Base-by-base conservation (phyloP, 2,113 vertebrate species). In the Mystacornis crossleyi region DNA sequence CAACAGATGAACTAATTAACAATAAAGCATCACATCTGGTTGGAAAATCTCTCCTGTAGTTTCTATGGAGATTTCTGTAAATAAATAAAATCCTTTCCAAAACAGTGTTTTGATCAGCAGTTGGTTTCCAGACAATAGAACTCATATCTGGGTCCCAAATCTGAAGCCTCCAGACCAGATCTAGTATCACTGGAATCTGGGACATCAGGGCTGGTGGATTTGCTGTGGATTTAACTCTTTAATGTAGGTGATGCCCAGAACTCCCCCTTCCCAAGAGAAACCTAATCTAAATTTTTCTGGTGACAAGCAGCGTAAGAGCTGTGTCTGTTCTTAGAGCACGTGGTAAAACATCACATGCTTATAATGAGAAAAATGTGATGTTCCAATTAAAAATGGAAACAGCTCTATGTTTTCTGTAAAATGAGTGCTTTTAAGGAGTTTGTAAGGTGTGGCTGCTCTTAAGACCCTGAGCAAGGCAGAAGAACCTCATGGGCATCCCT, bases 21-120 rank as follows among this genome's bases (percentile, higher is more conserved):
- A 89, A 45, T 71, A 80, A 95, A 84, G 23, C 47, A 36, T 86
- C 69, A 23, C 89, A 92, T 93, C 86, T 96, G 94, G 51, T 60
- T 31, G 36, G 86, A 91, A 73, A 89, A 81, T 66, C 47, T 87
- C 43, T 81, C 61, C 53, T 69, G 40, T 28, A 23, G 83, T 97
- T 97, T 92, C 95, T 92, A 84, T 74, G 77, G 93, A 92, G 91
- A 94, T 47, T 66, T 71, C 65, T 86, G 82, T 78, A 95, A 92
- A 92, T 88, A 96, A 95, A 92, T 81, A 83, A 86, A 78, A 66
- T 81, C 50, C 23, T 86, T 95, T 92, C 80, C 92, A 95, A 92
- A 90, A 58, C 47, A 73, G 6, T 78, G 55, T 95, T 94, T 93
- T 66, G 67, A 89, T 88, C 58, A 81, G 66, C 50, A 69, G 57